phyloP scores from a whole-genome alignment of 2,113 vertebrate genomes.

The Aphelocoma coerulescens region DNA sequence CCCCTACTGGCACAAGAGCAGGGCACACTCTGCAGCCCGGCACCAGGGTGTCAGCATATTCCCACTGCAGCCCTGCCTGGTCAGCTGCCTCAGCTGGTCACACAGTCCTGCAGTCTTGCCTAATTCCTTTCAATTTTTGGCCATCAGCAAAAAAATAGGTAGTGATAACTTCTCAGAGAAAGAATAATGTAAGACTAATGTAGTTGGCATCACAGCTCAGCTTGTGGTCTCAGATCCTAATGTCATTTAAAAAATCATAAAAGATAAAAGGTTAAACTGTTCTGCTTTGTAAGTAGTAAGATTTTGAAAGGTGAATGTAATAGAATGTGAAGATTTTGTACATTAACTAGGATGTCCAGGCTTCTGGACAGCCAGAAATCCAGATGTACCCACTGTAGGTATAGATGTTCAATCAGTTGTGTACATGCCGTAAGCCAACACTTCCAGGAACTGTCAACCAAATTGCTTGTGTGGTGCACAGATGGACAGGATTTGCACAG shows the following conservation, averaged over 20 bases:
- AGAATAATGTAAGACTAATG: neutral
- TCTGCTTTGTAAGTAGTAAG: neutral
- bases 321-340: neutral
- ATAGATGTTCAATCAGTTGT: neutral
- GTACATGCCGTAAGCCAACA: neutral
- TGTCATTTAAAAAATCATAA: rapidly evolving
- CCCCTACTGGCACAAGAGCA: neutral
- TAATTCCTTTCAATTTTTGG: neutral
- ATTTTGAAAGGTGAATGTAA: neutral
- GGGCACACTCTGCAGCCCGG: neutral
- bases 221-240: neutral
- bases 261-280: neutral
- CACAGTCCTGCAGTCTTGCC: neutral
- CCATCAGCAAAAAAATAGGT: neutral
- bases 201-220: neutral
- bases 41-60: rapidly evolving
- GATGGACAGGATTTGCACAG: neutral
- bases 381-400: neutral
- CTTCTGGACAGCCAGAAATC: neutral
- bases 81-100: neutral
- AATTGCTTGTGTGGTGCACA: neutral
- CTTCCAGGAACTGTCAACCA: neutral
- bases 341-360: neutral
- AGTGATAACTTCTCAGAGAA: neutral
- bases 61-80: neutral